Percentiles rank a stretch among this genome's conserved stretches.
phyloP scores from a whole-genome alignment of 2,113 vertebrate species.

The Accipiter cooperii region DNA sequence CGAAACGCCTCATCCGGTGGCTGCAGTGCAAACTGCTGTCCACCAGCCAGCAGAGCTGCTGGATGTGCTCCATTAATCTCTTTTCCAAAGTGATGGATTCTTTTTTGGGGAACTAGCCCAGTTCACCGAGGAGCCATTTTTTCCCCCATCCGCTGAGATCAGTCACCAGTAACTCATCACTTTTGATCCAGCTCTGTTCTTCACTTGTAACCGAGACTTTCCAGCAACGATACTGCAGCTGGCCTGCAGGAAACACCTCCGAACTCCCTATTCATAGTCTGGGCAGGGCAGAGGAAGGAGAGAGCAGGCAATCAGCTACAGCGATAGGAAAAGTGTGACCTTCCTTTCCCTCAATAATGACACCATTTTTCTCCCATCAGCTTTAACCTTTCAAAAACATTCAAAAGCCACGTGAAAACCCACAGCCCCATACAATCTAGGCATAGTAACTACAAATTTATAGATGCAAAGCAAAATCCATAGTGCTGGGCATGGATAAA shows the following conservation, averaged over 20 bases:
- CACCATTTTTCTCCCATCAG: conserved; percentile 8
- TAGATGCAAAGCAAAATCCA: neutral
- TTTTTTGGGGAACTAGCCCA: neutral
- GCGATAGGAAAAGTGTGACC: conserved; percentile 8
- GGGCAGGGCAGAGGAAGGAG: conserved; percentile 12
- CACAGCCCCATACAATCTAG: neutral
- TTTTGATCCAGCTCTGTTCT: neutral
- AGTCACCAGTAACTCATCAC: neutral
- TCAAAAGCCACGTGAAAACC: neutral
- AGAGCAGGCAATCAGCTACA: neutral
- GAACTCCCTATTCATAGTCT: neutral
- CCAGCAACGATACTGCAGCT: neutral
- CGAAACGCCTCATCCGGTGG: neutral
- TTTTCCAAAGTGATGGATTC: neutral
- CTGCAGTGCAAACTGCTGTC: neutral
- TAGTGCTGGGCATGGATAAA: neutral
- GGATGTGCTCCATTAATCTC: neutral
- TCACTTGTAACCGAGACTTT: neutral
- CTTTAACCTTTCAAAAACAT: neutral
- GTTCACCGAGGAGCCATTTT: neutral
- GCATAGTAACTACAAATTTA: neutral
- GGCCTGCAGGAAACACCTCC: conserved; percentile 47
- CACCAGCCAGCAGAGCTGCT: neutral
- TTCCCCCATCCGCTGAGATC: conserved; percentile 12
- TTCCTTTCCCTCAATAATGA: neutral